These are phyloP conservation scores for Nudaria mundana DNA, from an alignment of 2,888 invertebrate genomes.

Conservation along the genomic window DNA sequence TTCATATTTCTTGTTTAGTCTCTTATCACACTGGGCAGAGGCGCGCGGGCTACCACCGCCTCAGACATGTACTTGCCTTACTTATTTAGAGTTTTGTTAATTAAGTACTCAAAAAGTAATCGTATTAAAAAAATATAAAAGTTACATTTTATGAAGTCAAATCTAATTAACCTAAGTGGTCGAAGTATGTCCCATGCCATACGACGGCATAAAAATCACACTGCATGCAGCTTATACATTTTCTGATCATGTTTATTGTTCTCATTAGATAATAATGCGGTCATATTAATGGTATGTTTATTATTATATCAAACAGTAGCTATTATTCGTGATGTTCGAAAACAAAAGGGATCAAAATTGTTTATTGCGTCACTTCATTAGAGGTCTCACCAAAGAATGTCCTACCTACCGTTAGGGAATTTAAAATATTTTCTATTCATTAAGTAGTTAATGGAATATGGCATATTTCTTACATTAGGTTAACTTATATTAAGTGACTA, in stretches of 20 bases:
- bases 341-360: constrained; percentile 38
- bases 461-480: constrained; percentile 26
- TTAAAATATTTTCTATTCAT: constrained; percentile 17
- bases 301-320: constrained; percentile 38
- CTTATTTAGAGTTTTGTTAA: too few relatives aligned
- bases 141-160: too few relatives aligned
- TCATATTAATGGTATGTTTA: not conserved
- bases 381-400: constrained; percentile 4
- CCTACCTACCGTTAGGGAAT: constrained; percentile 6
- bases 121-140: too few relatives aligned
- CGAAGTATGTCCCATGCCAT: too few relatives aligned
- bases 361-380: constrained; percentile 30
- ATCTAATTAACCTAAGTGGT: too few relatives aligned
- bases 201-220: not conserved
- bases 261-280: constrained; percentile 3
- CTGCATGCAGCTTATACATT: too few relatives aligned
- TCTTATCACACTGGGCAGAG: too few relatives aligned
- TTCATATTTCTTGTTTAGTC: too few relatives aligned
- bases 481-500: constrained; percentile 25
- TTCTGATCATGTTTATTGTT: constrained; percentile 1
- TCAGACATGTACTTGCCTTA: too few relatives aligned
- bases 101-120: too few relatives aligned
- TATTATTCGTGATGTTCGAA: constrained; percentile 50
- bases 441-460: constrained; percentile 9
- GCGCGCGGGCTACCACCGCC: too few relatives aligned